Base-by-base conservation (phyloP, 2,888 invertebrate genomes). In the Synergus gifuensis region DNA sequence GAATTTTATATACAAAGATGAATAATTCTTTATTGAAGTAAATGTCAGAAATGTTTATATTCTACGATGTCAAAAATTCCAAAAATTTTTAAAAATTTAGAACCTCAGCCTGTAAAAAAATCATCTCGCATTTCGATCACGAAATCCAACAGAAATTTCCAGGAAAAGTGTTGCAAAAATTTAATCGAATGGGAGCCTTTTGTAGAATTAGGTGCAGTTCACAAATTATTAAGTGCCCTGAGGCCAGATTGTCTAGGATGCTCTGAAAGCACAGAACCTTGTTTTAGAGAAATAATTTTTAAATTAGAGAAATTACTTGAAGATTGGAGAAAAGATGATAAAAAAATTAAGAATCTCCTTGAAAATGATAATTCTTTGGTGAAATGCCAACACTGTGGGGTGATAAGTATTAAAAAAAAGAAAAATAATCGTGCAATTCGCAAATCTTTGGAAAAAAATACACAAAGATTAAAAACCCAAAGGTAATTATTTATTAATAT, bases 381-480 rank as follows among this genome's bases (percentile, higher is more conserved):
- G 2, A 85, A 83, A 76, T 89, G 89, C n/a, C 69, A 85, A n/a
- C 83, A 83, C 49, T 89, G 88, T 64, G 87, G 87, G 0, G 87
- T 89, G 14, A 85, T 89, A 5, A 87, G 87, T 54, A 79, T 76
- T 16, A 28, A 64, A 2, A 80, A 67, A 11, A 18, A 14, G 28
- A 69, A 46, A 49, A 46, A 12, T 16, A 11, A 42, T 42, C n/a
- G 42, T n/a, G n/a, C n/a, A 16, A 64, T 40, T 42, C 9, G 12
- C 7, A 46, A 44, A 46, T 14, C 28, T 5, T 28, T 22, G 18
- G 67, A 46, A 16, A 28, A 67, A 46, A 46, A 14, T 14, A 46
- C 28, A 11, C 67, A 14, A 12, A 67, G 18, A 12, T 46, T 67
- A 16, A 12, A 46, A 42, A 67, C 28, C 1, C 18, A 18, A 14